Conservation (phyloP, 2,888 invertebrate genomes). For the Ophonus ardosiacus region DNA sequence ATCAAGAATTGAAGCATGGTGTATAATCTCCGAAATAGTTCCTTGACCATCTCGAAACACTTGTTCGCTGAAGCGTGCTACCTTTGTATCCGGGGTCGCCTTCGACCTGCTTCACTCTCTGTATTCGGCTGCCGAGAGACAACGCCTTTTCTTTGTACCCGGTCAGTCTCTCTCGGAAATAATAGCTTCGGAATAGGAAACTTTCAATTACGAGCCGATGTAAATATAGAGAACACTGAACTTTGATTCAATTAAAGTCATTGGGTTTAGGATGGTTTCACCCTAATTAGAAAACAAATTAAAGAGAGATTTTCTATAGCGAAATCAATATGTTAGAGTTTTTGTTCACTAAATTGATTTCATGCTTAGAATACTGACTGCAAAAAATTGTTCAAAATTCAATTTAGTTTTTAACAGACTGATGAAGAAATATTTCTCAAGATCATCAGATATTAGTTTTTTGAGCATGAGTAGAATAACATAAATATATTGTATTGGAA, state of each 20-base stretch:
- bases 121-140: conserved; percentile 11
- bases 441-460: neutral
- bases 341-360: neutral
- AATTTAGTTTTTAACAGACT: neutral
- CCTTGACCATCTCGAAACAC: conserved; percentile 32
- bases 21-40: neutral
- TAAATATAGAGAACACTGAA: conserved; percentile 20
- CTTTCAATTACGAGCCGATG: conserved; percentile 34
- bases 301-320: neutral
- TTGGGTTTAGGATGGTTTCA: neutral
- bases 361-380: neutral
- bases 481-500: too few relatives aligned
- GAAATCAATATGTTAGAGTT: neutral
- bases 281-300: neutral
- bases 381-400: neutral
- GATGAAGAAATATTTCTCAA: neutral
- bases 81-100: conserved; percentile 23
- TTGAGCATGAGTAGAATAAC: too few relatives aligned
- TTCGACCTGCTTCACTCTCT: neutral
- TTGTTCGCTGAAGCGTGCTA: conserved; percentile 20
- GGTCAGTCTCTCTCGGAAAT: conserved; percentile 35
- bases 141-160: conserved; percentile 46
- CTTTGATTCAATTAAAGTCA: conserved; percentile 14
- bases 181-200: conserved; percentile 22
- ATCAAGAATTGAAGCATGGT: too few relatives aligned